Evolutionary conservation across 2,888 invertebrate genomes (phyloP), one percentile per base, ranked within the genome.

Genomic region (Lasioglossum marginatum): DNA sequence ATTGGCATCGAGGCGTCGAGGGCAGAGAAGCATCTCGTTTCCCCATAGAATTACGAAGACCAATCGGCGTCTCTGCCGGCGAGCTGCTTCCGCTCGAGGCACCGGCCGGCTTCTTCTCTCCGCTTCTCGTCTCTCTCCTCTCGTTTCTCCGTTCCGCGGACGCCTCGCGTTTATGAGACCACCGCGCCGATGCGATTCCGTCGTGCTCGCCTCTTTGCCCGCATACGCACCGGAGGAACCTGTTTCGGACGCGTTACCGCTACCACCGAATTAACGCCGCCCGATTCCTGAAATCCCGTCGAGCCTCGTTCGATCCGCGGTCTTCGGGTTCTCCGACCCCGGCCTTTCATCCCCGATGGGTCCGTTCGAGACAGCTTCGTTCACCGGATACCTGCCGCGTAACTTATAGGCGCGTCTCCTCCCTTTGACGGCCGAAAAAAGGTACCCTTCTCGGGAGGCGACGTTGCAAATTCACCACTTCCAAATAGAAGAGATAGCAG

Each of bases 391-490:
- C 60, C 60, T 63, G 60, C 60, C 60, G 31, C 31, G 60, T 63
- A 63, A 16, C 27, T 52, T 52, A 31, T 27, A 31, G 16, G 2
- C 27, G 60, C 16, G 37, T 68, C 37, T 31, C 73, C 73, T 52
- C 48, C 43, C 60, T 37, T 8, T 27, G 34, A 37, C 37, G 12
- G n/a, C 19, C 31, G 31, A 40, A 77, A 43, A 81, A 83, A 48
- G 16, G 79, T 77, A 81, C 75, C 74, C 48, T 45, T 82, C 82
- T 74, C 37, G 71, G 80, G 81, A 52, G 78, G 71, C 68, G 63
- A 63, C 79, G 82, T 78, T 81, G 78, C 85, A 85, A 82, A 87
- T 86, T 83, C 84, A 68, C 71, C 75, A 83, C 79, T 87, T 80
- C n/a, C 68, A 81, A 81, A 83, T 74, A 75, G 70, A 83, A 84